Evolutionary conservation across 2,797 vertebrate species (phyloP), one percentile per base, ranked within the genome.

Genomic region (Chromis chromis): DNA sequence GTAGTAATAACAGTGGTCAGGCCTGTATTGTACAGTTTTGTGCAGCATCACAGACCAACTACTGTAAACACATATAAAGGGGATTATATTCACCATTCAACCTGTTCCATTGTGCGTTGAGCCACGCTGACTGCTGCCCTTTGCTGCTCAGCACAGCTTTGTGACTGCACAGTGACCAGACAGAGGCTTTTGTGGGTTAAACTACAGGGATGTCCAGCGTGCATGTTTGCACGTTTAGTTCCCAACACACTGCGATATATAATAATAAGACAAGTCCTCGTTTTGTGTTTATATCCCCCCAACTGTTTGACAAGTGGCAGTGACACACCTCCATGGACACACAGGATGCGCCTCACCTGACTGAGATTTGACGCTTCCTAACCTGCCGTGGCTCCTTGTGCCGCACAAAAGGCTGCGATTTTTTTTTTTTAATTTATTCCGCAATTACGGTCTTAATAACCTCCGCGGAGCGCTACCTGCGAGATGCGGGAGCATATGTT

Each of bases 61-160:
- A 36, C 25, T 65, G 58, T 72, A 80, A 67, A 79, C 54, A 78
- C 39, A 70, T 21, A 48, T 22, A 49, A 58, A 19, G 54, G 16
- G 63, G 11, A 69, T 81, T 73, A 78, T 76, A 81, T 49, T 52
- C 59, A 62, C 55, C 75, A 80, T 76, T 81, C 66, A 91, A 91
- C 91, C 89, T 83, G 92, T 87, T 87, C 86, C 89, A 84, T 90
- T 92, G 91, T 89, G 79, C 65, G 44, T 56, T 68, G 59, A 83
- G 82, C 83, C 81, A 82, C 74, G 76, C 83, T 86, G 87, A 71
- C 73, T 68, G 67, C 60, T 70, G 78, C 62, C 48, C 53, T 65
- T 58, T 58, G 36, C 64, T 70, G 69, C 67, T 72, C 9, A 46
- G 27, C 58, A 65, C 58, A 68, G 61, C 57, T 70, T 13, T 66